Evolutionary conservation across 2,888 invertebrate genomes (phyloP).

Genomic region (Chaitophorus viminalis): DNA sequence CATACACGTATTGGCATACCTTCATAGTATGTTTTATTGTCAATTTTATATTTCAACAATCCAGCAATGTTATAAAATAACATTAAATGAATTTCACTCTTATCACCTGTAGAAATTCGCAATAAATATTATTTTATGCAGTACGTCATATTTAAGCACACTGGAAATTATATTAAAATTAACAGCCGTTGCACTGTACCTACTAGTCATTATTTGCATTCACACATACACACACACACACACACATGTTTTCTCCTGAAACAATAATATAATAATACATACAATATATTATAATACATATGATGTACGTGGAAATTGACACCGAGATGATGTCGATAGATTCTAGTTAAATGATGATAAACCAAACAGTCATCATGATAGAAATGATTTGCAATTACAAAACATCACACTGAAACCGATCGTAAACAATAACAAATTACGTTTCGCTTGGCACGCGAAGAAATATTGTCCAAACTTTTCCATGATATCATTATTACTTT

Average conservation of each 20-base stretch:
- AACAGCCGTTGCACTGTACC: background rate
- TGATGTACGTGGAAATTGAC: slow-evolving; percentile 20
- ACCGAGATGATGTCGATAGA: background rate
- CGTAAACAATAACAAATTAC: slow-evolving; percentile 17
- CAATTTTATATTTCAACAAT: background rate
- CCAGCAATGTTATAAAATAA: background rate
- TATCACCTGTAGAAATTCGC: background rate
- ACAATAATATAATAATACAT: slow-evolving; percentile 11
- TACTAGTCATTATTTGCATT: slow-evolving; percentile 20
- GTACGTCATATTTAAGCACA: background rate
- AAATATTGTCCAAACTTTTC: background rate
- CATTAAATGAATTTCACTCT: background rate
- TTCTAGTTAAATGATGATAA: background rate
- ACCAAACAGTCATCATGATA: slow-evolving; percentile 32
- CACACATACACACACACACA: background rate
- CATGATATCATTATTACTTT: background rate
- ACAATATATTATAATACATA: background rate
- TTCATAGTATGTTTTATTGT: too few relatives aligned
- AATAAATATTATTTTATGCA: background rate
- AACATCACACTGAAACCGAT: slow-evolving; percentile 32
- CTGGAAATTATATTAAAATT: background rate
- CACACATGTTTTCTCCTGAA: slow-evolving; percentile 22
- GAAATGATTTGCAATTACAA: slow-evolving; percentile 21
- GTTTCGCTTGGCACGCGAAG: background rate
- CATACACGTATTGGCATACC: too few relatives aligned